Evolutionary conservation across 35 echinoderm and acorn worm genomes (phyloP), one percentile per base, ranked within the genome.

Genomic region (Heliocidaris tuberculata): DNA sequence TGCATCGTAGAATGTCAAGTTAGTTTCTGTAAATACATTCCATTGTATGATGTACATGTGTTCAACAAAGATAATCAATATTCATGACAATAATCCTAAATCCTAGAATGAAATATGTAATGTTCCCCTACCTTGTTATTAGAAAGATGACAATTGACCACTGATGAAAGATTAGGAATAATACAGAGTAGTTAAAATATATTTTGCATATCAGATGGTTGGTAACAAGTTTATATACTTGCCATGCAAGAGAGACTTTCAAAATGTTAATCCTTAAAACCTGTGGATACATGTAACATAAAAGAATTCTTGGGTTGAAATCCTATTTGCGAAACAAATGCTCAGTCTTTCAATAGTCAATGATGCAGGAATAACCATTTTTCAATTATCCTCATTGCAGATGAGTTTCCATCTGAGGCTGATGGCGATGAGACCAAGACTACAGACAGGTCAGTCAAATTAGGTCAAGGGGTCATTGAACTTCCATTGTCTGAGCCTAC

Each of bases 381-480:
- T 8, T 27, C 19, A 78, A 78, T 78, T 24, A 78, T 78, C 21
- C 65, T n/a, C 27, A 27, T 93, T 93, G 13, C 91, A 93, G 91
- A 93, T 59, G 91, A 93, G 27, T 93, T 93, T 59, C 91, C 16
- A 30, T 93, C 91, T 12, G 31, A 32, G 29, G 91, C 19, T 2
- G 48, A 92, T 50, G 90, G 47, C 10, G 90, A 32, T 4, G 91
- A 59, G 48, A 48, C 48, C 48, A 93, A 30, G 48, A 48, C 31
- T 31, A 27, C 15, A 13, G 91, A 31, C 6, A 59, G 50, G 48
- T 49, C 47, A 59, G 17, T 93, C 17, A 93, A 93, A 48, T n/a
- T 93, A 31, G 91, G 91, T 50, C 91, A 93, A 93, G 91, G 91
- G 91, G 91, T 93, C 91, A 93, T 93, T 93, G 91, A 93, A 16